A percentile compares a stretch with the other conserved stretches of the same genome.
Conservation (phyloP, 2,888 invertebrate genomes). For the Philaethria dido region DNA sequence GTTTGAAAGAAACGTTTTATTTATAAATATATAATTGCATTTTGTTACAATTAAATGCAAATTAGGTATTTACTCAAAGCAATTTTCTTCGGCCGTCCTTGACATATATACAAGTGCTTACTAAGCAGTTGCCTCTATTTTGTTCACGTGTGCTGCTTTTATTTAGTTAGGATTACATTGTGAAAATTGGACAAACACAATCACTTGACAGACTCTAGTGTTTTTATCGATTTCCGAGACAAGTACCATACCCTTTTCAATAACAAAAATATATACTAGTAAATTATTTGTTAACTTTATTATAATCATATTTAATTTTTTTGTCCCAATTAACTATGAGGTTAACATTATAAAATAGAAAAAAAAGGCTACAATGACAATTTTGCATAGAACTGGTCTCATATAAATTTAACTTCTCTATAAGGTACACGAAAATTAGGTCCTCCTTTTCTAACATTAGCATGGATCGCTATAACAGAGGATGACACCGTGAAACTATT, state of each 20-base stretch:
- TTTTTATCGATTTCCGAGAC: too few species aligned
- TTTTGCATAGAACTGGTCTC: neutral
- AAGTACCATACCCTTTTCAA: too few species aligned
- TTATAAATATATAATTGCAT: neutral
- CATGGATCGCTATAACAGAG: constrained; percentile 3
- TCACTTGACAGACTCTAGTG: neutral
- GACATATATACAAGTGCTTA: neutral
- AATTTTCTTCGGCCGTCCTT: neutral
- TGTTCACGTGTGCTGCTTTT: constrained; percentile 2
- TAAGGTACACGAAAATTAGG: neutral
- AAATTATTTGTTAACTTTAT: too few species aligned
- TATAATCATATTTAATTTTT: too few species aligned
- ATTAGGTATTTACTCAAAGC: neutral
- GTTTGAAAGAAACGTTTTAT: neutral
- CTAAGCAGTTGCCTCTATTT: too few species aligned
- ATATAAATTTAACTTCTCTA: constrained; percentile 1
- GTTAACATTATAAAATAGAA: too few species aligned
- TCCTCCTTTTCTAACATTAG: neutral
- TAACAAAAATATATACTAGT: too few species aligned
- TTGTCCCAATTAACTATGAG: neutral
- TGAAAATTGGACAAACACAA: constrained; percentile 28
- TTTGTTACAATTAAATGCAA: neutral
- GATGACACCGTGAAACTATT: neutral
- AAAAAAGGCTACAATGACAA: too few species aligned
- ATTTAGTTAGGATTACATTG: constrained; percentile 28